These are phyloP conservation scores for Alca torda DNA, from an alignment of 2,797 vertebrate species.

Conservation along the genomic window DNA sequence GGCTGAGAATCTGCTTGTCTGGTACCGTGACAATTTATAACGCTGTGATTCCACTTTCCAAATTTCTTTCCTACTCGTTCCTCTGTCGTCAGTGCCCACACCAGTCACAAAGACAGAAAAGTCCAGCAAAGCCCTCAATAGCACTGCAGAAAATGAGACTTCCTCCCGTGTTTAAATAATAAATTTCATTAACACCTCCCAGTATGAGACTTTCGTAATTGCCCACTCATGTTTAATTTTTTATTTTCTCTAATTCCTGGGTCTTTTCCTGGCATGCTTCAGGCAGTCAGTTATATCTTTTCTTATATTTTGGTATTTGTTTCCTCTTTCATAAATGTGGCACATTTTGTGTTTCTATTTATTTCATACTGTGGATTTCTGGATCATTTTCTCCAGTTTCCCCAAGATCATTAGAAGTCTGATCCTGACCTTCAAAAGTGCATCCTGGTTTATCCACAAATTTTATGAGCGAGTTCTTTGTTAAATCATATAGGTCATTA, in stretches of 20 bases:
- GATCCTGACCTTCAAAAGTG: not conserved
- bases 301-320: not conserved
- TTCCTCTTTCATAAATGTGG: not conserved
- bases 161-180: not conserved
- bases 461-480: not conserved
- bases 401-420: not conserved
- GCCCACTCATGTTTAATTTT: not conserved
- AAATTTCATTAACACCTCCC: slow-evolving; percentile 2
- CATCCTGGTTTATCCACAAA: not conserved
- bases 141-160: not conserved
- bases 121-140: not conserved
- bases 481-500: not conserved
- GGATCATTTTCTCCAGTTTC: not conserved
- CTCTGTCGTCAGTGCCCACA: not conserved
- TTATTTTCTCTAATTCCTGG: slow-evolving; percentile 5
- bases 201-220: not conserved
- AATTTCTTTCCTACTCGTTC: not conserved
- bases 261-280: not conserved
- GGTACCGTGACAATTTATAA: slow-evolving; percentile 3
- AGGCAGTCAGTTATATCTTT: not conserved
- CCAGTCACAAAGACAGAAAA: not conserved
- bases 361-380: not conserved
- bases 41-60: not conserved
- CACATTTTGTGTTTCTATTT: not conserved
- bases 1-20: not conserved